Base-by-base conservation (phyloP, 2,113 vertebrate genomes). In the Brevimyrus niger region DNA sequence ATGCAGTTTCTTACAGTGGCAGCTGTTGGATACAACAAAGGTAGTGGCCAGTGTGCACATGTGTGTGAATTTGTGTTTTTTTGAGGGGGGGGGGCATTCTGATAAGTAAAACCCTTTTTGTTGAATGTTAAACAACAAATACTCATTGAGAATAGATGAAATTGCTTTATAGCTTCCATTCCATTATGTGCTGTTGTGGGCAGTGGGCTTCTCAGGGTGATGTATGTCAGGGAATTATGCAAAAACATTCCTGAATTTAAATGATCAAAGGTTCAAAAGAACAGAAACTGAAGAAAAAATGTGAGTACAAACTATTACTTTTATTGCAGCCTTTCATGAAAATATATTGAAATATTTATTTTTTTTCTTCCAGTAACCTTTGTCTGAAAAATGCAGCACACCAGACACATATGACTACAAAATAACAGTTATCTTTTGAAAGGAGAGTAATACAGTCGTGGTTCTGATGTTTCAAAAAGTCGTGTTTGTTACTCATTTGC, bases 41-140 rank as follows among this genome's bases (percentile, higher is more conserved):
- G 48, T 31, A 51, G 50, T 31, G 19, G 48, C 31, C 8, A 3
- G 48, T 11, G 50, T 31, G 47, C 31, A 17, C n/a, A 27, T 73
- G 87, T 42, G 48, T 88, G 87, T 65, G 17, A 69, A 31, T 69
- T 11, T 61, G 23, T 88, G 46, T 84, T 9, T 83, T 38, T 44
- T 27, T 38, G 76, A 4, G 0, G 9, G 83, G 17, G 6, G 10
- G 48, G 50, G 47, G 3, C 31, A 19, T 51, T 27, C 47, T 53
- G 48, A 53, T 50, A 87, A 87, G 27, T 42, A 55, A n/a, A 47
- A 7, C 27, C 73, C 35, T 84, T 53, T 21, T 44, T 27, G 13
- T 42, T 89, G 15, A 53, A 85, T 88, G 88, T 86, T 87, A 61
- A 87, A 89, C 61, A 91, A 88, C 89, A 90, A 90, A 88, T 95